phyloP scores from a whole-genome alignment of 2,113 vertebrate species.

The Erythrolamprus reginae region DNA sequence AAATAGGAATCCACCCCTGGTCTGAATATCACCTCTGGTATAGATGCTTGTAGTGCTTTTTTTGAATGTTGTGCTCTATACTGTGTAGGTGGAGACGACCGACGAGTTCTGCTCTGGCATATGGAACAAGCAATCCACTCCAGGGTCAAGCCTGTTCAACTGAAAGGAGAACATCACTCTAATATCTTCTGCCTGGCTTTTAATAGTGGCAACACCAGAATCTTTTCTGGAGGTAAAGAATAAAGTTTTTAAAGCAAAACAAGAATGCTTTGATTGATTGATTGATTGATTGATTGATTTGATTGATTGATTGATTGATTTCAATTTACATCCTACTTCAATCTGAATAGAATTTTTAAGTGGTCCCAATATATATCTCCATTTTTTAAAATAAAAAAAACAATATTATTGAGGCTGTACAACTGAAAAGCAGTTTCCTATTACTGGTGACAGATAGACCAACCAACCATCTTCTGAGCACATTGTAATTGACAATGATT shows the following conservation, averaged over 20 bases:
- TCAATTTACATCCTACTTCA: neutral
- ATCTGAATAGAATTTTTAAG: neutral
- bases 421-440: neutral
- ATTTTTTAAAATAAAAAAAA: neutral
- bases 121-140: constrained; percentile 93
- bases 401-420: neutral
- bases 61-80: constrained; percentile 6
- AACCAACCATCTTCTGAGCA: neutral
- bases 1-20: too few species aligned
- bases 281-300: neutral
- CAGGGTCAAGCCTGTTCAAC: constrained; percentile 86
- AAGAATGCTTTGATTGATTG: neutral
- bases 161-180: constrained; percentile 96
- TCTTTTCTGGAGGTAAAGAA: constrained; percentile 92
- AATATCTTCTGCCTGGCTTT: constrained; percentile 99
- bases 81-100: constrained; percentile 89
- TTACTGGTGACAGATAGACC: neutral
- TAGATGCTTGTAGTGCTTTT: neutral
- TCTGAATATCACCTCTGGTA: too few species aligned
- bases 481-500: neutral
- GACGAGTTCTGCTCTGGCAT: constrained; percentile 92
- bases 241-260: constrained; percentile 2
- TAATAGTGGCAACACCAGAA: constrained; percentile 91
- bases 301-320: neutral
- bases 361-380: neutral